Base-by-base conservation (phyloP, 2,113 vertebrate genomes). In the Nicator chloris region DNA sequence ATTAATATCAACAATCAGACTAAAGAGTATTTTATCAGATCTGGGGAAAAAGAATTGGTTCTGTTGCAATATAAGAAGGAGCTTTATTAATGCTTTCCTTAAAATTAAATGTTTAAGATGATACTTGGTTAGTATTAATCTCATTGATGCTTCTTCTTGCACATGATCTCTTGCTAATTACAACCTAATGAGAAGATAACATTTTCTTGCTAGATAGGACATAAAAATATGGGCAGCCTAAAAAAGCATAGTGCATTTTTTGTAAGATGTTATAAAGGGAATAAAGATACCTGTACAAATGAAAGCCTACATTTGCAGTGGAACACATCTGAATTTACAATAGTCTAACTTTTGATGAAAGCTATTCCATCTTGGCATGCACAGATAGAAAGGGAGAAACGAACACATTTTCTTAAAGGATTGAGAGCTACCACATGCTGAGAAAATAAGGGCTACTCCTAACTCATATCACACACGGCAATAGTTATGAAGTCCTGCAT, bases 391-490 rank as follows among this genome's bases (percentile, higher is more conserved):
- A 86, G 27, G 11, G 15, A 47, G 35, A 82, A 45, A 15, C 33
- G 14, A 80, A 44, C 7, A 20, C 1, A 5, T 82, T 72, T 88
- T 83, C 31, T 65, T n/a, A 69, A 26, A 22, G 2, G 5, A 39
- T 63, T 50, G 37, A 42, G 27, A 35, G 30, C 14, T 37, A 31
- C 13, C 18, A 27, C 6, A 37, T 1, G 4, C 13, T 11, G 27
- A 39, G 33, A 80, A 96, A 84, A 50, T 4, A 26, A 64, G 18
- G 24, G 7, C 12, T 92, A 61, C 79, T 96, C 95, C 40, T 59
- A 7, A 6, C 5, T 66, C 7, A 3, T 35, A 49, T 88, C 91
- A 96, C 94, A 88, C 97, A 92, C 71, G 88, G 87, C 71, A 96
- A 27, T 95, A 93, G 61, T 42, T 81, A 76, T 93, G 69, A 69